Base-by-base conservation (phyloP, 2,888 invertebrate species). In the Cheilosia vulpina region DNA sequence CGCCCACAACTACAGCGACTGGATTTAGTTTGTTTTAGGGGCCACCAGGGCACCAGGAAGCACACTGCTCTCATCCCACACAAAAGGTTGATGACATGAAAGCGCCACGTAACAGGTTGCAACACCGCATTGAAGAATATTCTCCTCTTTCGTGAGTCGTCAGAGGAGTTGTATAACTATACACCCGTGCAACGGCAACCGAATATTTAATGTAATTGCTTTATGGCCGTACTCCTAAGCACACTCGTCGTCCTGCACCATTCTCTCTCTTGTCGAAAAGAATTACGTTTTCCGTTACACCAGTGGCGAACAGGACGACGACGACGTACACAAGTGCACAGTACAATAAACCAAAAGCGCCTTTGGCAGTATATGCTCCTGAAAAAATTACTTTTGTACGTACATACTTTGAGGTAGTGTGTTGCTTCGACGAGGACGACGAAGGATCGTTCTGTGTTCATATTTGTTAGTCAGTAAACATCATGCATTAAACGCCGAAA, bases 61-160 rank as follows among this genome's bases (percentile, higher is more conserved):
- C 47, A 9, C 19, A 17, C 47, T 17, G 4, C 2, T 47, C 47
- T 47, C 19, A 0, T 47, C 19, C 17, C 4, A 19, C 47, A 47
- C 47, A 47, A 47, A 47, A 47, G 17, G 47, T 47, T 47, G 19
- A 47, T 47, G 47, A 47, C 47, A 47, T 47, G 47, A 47, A 47
- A 47, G 47, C 47, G 17, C 55, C 55, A 31, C n/a, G 55, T 55
- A 55, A 55, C 55, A 55, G 55, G 55, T 55, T 55, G 55, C 31
- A 55, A n/a, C 31, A 31, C 17, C 27, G 31, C 6, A 24, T 53
- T 53, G 24, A 55, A 55, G 17, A 31, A 34, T 9, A 31, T 17
- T 34, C 55, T 15, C 53, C 21, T 13, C 24, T 5, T 27, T 4
- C 53, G 24, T 53, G 53, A 24, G 13, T 19, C 19, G 9, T 17